A percentile compares a stretch with the other conserved stretches of the same genome.
These are phyloP conservation scores for Calephelis virginiensis DNA, from an alignment of 1,140 invertebrate genomes.

Conservation along the genomic window DNA sequence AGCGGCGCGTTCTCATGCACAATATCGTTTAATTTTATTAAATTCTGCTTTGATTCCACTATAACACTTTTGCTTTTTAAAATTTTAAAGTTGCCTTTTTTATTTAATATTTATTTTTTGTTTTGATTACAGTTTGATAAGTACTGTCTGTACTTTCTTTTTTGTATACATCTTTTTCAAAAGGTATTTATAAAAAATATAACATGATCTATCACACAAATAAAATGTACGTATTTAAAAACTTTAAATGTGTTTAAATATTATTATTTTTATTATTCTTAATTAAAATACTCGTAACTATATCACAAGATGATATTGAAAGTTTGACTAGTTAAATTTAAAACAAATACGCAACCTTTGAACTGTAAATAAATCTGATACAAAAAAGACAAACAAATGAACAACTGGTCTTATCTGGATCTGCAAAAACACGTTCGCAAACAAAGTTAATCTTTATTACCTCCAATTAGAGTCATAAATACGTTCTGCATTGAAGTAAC, in stretches of 20 bases:
- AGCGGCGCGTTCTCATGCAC: not conserved
- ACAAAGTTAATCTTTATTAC: conserved; percentile 19
- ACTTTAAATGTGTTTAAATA: too few relatives aligned
- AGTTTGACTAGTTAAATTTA: not conserved
- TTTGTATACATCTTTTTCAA: too few relatives aligned
- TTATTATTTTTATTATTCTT: too few relatives aligned
- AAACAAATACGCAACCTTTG: conserved; percentile 1
- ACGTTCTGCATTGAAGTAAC: conserved; percentile 24
- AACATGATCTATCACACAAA: too few relatives aligned
- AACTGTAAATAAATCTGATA: conserved; percentile 6
- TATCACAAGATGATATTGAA: too few relatives aligned
- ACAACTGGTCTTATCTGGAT: conserved; percentile 1
- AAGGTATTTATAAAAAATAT: too few relatives aligned
- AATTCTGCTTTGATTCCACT: not conserved
- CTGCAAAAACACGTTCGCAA: not conserved
- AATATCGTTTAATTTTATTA: conserved; percentile 13
- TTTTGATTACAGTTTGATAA: too few relatives aligned
- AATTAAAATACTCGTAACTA: too few relatives aligned
- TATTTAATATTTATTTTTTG: too few relatives aligned
- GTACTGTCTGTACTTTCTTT: too few relatives aligned
- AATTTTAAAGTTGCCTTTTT: too few relatives aligned
- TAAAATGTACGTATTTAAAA: too few relatives aligned
- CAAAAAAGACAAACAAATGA: not conserved
- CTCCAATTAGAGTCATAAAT: conserved; percentile 24
- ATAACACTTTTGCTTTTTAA: conserved; percentile 2